These are phyloP conservation scores for Drosophila tripunctata DNA, from an alignment of 2,888 invertebrate genomes.

Conservation along the genomic window DNA sequence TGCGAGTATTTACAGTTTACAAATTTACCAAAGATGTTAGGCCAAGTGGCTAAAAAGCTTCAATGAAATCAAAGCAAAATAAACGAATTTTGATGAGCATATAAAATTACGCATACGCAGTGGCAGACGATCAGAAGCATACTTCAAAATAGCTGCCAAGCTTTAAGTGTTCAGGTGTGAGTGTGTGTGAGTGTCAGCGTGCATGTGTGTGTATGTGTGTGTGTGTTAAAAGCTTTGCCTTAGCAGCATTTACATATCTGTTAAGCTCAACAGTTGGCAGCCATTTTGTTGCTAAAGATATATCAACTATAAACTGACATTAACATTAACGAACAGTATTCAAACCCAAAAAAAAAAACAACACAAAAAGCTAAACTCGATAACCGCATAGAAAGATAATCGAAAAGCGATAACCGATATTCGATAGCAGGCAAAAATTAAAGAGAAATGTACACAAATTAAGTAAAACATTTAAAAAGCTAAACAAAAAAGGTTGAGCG, in stretches of 20 bases:
- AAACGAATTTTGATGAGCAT: constrained; percentile 57
- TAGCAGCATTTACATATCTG: constrained; percentile 56
- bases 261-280: constrained; percentile 43
- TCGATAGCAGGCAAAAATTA: constrained; percentile 32
- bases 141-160: constrained; percentile 47
- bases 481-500: constrained; percentile 71
- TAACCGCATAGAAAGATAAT: background rate
- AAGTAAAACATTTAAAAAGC: constrained; percentile 37
- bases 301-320: constrained; percentile 35
- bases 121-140: constrained; percentile 25
- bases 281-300: constrained; percentile 46
- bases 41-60: no score
- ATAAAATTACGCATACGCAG: constrained; percentile 31
- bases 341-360: constrained; percentile 34
- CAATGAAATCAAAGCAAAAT: constrained; percentile 14
- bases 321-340: constrained; percentile 74
- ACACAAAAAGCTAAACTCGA: constrained; percentile 16
- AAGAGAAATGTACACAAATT: constrained; percentile 45
- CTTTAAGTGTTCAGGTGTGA: constrained; percentile 37
- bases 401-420: constrained; percentile 4
- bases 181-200: constrained; percentile 16
- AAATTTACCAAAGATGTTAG: constrained; percentile 79
- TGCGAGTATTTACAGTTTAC: constrained; percentile 81
- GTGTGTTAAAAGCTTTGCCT: constrained; percentile 47
- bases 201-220: constrained; percentile 27